Base-by-base conservation (phyloP, 2,888 invertebrate genomes). In the Leuctra nigra region DNA sequence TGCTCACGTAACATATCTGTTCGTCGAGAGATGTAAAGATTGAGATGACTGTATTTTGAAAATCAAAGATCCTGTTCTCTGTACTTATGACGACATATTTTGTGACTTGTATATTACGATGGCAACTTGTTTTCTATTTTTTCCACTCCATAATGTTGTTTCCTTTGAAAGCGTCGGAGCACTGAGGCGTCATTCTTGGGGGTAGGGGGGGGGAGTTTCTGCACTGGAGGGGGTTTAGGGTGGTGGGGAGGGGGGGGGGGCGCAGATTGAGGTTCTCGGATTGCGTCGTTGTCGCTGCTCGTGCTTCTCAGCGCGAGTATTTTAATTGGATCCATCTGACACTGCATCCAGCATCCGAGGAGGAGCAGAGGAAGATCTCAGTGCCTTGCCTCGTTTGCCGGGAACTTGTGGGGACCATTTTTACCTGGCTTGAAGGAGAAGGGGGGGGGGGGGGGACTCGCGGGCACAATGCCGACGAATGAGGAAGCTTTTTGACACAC, bases 301-400 rank as follows among this genome's bases (percentile, higher is more conserved):
- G 18, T 20, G 18, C 13, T 13, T 20, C 41, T 41, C 18, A 14
- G 53, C 46, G 53, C 48, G 50, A 55, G 55, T 22, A 55, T 58
- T 58, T 58, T 55, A 58, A 58, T 58, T 58, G 58, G 58, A 55
- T 55, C 50, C 58, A 58, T 58, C 55, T 35, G 58, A 58, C 58
- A 58, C 58, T 55, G 39, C 36, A 44, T 23, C 44, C 44, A 44
- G 44, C 18, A 22, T 13, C n/a, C n/a, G n/a, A n/a, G n/a, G n/a
- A n/a, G n/a, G n/a, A n/a, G n/a, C n/a, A n/a, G n/a, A n/a, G n/a
- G n/a, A n/a, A n/a, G n/a, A n/a, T n/a, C n/a, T n/a, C n/a, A n/a
- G n/a, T n/a, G n/a, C n/a, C n/a, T n/a, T n/a, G n/a, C n/a, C n/a
- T n/a, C n/a, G n/a, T n/a, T n/a, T n/a, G n/a, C n/a, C n/a, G n/a